Conservation (phyloP, 2,797 vertebrate species). For the Neosilurus hyrtlii region DNA sequence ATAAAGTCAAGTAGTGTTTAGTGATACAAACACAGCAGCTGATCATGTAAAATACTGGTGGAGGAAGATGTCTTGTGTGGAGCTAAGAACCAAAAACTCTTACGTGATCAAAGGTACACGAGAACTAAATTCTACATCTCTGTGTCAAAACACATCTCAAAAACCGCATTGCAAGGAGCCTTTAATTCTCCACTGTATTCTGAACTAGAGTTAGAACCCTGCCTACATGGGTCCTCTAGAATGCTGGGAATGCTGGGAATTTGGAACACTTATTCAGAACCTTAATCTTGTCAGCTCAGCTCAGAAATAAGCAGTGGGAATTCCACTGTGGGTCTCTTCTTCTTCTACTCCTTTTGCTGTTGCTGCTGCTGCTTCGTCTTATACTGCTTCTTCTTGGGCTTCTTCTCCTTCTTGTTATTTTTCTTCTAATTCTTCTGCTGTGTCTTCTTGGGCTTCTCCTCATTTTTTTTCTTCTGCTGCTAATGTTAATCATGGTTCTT, state of each 20-base stretch:
- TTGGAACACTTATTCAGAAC: neutral
- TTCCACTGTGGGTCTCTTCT: neutral
- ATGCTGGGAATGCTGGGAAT: conserved; percentile 60
- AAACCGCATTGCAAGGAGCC: neutral
- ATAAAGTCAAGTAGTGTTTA: neutral
- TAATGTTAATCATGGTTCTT: too few species aligned
- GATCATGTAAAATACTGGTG: neutral
- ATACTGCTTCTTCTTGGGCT: too few species aligned
- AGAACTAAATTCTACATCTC: neutral
- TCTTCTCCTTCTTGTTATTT: too few species aligned
- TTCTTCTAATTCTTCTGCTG: too few species aligned
- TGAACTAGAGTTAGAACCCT: neutral
- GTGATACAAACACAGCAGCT: neutral
- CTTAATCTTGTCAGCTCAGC: conserved; percentile 12
- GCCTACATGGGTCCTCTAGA: conserved; percentile 12
- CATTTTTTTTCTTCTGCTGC: too few species aligned
- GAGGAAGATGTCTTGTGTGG: neutral
- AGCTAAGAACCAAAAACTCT: neutral
- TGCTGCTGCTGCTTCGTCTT: too few species aligned
- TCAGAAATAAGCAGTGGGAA: conserved; percentile 49
- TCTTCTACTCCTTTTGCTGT: neutral
- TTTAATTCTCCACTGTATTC: neutral
- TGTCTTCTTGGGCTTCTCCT: too few species aligned
- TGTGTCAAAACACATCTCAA: neutral
- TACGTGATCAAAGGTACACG: neutral